Evolutionary conservation across 2,113 vertebrate genomes (phyloP).

Genomic region (Nasalis larvatus): DNA sequence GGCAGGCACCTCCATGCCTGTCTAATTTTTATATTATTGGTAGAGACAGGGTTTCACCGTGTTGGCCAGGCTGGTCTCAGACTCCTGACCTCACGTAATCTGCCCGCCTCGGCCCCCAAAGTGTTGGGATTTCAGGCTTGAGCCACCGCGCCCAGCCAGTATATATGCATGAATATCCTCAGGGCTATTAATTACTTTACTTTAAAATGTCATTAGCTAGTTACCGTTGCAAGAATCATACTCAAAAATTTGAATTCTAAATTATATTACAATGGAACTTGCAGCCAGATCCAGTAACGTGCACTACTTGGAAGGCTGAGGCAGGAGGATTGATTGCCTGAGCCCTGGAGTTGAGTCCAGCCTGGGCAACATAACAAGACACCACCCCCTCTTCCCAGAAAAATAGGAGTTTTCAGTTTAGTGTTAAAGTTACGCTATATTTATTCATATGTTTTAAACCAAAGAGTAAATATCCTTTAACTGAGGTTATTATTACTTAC

Average conservation of each 20-base stretch:
- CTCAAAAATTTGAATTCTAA: slow-evolving; percentile 33
- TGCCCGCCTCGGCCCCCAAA: no score
- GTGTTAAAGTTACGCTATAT: not conserved
- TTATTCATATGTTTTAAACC: slow-evolving; percentile 27
- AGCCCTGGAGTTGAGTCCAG: not conserved
- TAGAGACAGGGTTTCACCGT: no score
- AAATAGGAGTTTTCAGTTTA: slow-evolving; percentile 4
- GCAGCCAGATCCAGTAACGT: not conserved
- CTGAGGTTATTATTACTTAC: not conserved
- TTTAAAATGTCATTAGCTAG: not conserved
- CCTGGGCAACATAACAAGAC: not conserved
- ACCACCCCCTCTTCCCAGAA: not conserved
- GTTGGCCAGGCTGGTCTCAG: no score
- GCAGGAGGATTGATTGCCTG: not conserved
- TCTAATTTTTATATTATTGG: no score
- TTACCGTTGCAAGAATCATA: slow-evolving; percentile 27
- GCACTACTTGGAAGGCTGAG: not conserved
- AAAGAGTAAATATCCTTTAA: not conserved
- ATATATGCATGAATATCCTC: not conserved
- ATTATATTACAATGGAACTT: slow-evolving; percentile 17
- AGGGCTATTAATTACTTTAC: not conserved
- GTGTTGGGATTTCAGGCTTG: no score
- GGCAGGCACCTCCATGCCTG: no score
- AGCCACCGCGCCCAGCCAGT: not conserved
- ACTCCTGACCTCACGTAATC: no score